Conservation (phyloP, 35 echinoderm and acorn worm species). For the Stichopus chloronotus region DNA sequence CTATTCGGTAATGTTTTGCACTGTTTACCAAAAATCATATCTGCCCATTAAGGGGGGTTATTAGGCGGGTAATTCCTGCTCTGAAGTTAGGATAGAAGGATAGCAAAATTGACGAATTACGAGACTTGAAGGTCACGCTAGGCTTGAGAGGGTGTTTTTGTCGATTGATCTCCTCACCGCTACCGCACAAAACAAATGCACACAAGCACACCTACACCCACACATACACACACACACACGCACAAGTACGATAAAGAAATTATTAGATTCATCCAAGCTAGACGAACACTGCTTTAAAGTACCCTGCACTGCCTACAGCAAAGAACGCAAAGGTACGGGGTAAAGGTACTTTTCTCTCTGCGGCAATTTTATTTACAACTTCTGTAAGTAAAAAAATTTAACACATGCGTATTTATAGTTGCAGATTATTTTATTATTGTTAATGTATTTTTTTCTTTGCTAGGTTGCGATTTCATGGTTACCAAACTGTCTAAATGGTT, state of each 20-base stretch:
- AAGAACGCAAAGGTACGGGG: background rate
- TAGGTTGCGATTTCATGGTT: too few species aligned
- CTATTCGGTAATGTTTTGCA: slow-evolving; percentile 28
- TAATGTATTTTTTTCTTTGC: background rate
- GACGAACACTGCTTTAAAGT: too few species aligned
- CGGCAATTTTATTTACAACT: background rate
- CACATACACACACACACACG: too few species aligned
- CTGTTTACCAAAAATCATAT: slow-evolving; percentile 26
- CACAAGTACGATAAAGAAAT: too few species aligned
- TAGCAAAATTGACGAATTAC: slow-evolving; percentile 32
- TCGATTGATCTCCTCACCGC: background rate
- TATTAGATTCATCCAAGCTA: too few species aligned
- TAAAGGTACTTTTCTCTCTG: background rate
- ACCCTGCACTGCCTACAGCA: too few species aligned
- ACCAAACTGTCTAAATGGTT: too few species aligned
- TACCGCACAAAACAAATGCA: too few species aligned
- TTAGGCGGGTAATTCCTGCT: slow-evolving; percentile 36
- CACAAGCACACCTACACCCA: too few species aligned
- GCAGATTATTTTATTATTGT: too few species aligned
- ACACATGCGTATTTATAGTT: too few species aligned
- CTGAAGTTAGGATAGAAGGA: slow-evolving; percentile 5
- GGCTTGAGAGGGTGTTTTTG: background rate
- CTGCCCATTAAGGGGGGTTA: slow-evolving; percentile 35
- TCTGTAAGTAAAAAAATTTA: background rate
- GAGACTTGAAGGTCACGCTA: slow-evolving; percentile 32